Conservation (phyloP, 2,888 invertebrate genomes). For the Dolichopus griseipennis region DNA sequence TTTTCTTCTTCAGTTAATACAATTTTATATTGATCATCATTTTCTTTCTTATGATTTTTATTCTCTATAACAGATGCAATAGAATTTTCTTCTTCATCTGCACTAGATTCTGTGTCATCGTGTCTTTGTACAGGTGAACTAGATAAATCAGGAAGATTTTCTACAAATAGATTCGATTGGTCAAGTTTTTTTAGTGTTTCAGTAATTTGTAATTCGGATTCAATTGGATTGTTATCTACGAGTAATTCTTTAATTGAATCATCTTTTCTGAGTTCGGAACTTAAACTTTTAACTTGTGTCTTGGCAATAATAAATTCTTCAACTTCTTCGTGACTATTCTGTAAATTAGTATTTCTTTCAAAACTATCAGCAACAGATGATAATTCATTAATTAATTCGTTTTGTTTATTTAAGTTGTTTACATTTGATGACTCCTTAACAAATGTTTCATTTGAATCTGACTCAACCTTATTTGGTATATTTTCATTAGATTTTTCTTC, state of each 20-base stretch:
- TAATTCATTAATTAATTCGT: conserved; percentile 16
- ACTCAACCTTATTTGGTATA: not conserved
- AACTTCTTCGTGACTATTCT: too few relatives aligned
- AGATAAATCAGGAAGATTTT: too few relatives aligned
- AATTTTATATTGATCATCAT: not conserved
- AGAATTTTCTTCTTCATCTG: not conserved
- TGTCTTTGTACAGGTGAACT: too few relatives aligned
- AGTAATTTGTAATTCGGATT: too few relatives aligned
- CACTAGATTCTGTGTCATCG: not conserved
- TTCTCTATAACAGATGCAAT: not conserved
- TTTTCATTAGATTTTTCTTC: conserved; percentile 22
- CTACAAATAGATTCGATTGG: too few relatives aligned
- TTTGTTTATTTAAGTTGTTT: conserved; percentile 23
- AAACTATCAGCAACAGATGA: not conserved
- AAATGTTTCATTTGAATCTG: conserved; percentile 1
- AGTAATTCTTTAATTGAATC: too few relatives aligned
- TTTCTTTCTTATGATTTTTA: not conserved
- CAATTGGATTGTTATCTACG: too few relatives aligned
- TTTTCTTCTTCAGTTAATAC: not conserved
- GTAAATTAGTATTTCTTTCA: not conserved
- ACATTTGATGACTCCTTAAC: not conserved
- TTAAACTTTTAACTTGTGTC: too few relatives aligned
- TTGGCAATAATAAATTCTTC: too few relatives aligned
- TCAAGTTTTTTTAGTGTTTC: too few relatives aligned
- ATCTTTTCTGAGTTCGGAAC: too few relatives aligned